A percentile compares a stretch with the other conserved stretches of the same genome.
phyloP scores from a whole-genome alignment of 2,113 vertebrate genomes.

The Notarius quadriscutis region DNA sequence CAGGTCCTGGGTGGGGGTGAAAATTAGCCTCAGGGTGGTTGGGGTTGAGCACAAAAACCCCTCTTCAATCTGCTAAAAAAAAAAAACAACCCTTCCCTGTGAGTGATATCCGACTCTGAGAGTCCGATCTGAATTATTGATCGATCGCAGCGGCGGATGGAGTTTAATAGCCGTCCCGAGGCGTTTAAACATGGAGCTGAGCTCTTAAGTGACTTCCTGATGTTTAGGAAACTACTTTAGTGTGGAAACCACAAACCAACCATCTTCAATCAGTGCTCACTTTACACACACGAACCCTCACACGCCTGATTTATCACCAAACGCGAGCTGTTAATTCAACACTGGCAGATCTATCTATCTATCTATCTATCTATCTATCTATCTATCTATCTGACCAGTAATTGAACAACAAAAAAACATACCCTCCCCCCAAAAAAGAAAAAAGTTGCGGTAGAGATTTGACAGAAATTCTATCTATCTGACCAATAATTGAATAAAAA shows the following conservation, averaged over 20 bases:
- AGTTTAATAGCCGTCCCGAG: not conserved
- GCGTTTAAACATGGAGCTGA: not conserved
- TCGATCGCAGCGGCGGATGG: not conserved
- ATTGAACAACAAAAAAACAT: too few relatives aligned
- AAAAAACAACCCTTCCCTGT: not conserved
- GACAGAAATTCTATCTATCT: too few relatives aligned
- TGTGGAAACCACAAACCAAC: not conserved
- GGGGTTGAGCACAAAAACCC: not conserved
- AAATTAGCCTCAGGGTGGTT: not conserved
- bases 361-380: too few relatives aligned
- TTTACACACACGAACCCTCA: not conserved
- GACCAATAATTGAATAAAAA: too few relatives aligned
- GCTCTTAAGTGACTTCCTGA: not conserved
- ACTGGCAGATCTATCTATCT: not conserved
- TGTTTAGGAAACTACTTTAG: not conserved
- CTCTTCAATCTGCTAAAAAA: not conserved
- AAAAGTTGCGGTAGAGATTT: too few relatives aligned
- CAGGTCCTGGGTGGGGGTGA: slow-evolving; percentile 19
- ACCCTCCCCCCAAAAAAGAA: too few relatives aligned
- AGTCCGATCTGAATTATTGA: not conserved
- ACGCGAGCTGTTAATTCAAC: not conserved
- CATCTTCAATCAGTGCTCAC: not conserved
- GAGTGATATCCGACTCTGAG: not conserved
- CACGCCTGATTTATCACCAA: not conserved
- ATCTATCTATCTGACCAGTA: too few relatives aligned